A percentile compares a stretch with the other conserved stretches of the same genome.
These are phyloP conservation scores for Syngnathoides biaculeatus DNA, from an alignment of 2,113 vertebrate species.

Conservation along the genomic window DNA sequence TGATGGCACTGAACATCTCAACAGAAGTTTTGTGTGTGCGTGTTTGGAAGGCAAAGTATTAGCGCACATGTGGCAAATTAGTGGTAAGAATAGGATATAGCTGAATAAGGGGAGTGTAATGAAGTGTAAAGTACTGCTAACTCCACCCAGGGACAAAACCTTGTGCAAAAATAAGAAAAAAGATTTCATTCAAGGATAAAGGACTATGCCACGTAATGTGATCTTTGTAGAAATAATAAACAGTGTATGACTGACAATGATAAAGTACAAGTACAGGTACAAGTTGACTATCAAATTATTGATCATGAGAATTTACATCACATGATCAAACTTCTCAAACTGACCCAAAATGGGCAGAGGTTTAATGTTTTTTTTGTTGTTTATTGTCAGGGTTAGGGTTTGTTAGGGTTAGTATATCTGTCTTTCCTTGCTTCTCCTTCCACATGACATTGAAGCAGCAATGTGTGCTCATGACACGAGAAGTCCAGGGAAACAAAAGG, in stretches of 20 bases:
- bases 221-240: neutral
- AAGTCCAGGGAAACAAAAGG: constrained; percentile 31
- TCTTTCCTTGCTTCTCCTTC: constrained; percentile 15
- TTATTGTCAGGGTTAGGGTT: too few relatives aligned
- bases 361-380: neutral
- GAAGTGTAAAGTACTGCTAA: constrained; percentile 6
- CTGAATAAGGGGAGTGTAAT: constrained; percentile 35
- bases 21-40: constrained; percentile 29
- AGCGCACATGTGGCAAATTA: constrained; percentile 9
- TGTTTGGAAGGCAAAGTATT: neutral
- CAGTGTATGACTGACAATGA: neutral
- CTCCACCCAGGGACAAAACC: constrained; percentile 23
- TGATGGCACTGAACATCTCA: constrained; percentile 24
- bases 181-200: neutral
- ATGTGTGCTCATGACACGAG: constrained; percentile 36
- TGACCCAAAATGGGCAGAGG: neutral
- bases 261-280: neutral
- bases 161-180: neutral
- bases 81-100: constrained; percentile 24
- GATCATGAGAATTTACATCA: neutral
- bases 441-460: constrained; percentile 34
- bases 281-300: neutral
- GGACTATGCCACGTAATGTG: neutral
- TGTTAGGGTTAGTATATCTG: too few relatives aligned
- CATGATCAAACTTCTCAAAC: neutral